These are phyloP conservation scores for Propithecus perrieri DNA, from an alignment of 2,797 vertebrate genomes.

Conservation along the genomic window DNA sequence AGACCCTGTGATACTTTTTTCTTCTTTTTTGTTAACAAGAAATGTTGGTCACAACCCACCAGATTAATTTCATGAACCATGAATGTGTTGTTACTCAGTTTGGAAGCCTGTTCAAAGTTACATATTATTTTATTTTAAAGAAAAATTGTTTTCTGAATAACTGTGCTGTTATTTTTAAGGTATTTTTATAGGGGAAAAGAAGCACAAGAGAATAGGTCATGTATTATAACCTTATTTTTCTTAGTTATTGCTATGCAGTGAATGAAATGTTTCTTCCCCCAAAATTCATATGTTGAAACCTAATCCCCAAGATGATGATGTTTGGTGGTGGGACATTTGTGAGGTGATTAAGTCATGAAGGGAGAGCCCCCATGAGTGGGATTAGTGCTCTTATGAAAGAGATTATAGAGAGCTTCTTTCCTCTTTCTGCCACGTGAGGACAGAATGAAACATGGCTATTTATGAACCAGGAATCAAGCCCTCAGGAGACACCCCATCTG, in stretches of 20 bases:
- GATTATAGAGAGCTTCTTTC: too few species aligned
- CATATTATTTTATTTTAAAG: not conserved
- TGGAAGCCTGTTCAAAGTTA: not conserved
- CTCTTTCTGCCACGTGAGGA: not conserved
- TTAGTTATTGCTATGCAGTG: not conserved
- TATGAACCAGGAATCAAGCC: not conserved
- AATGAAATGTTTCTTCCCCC: not conserved
- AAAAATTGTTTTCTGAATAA: conserved; percentile 23
- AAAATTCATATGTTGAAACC: not conserved
- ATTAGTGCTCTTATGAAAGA: not conserved
- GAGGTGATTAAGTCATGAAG: not conserved
- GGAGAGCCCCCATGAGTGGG: not conserved
- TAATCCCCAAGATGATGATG: not conserved
- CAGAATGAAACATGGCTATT: not conserved
- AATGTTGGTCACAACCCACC: not conserved
- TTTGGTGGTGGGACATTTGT: not conserved
- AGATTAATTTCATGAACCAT: not conserved
- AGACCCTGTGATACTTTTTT: not conserved
- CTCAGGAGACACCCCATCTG: not conserved
- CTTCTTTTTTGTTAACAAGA: not conserved
- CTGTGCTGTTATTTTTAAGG: not conserved
- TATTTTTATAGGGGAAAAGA: not conserved
- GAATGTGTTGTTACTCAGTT: conserved; percentile 3
- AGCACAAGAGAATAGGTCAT: not conserved
- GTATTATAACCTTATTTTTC: not conserved